A percentile compares a stretch with the other conserved stretches of the same genome.
Evolutionary conservation across 2,797 vertebrate species (phyloP).

Genomic region (Lacerta agilis): DNA sequence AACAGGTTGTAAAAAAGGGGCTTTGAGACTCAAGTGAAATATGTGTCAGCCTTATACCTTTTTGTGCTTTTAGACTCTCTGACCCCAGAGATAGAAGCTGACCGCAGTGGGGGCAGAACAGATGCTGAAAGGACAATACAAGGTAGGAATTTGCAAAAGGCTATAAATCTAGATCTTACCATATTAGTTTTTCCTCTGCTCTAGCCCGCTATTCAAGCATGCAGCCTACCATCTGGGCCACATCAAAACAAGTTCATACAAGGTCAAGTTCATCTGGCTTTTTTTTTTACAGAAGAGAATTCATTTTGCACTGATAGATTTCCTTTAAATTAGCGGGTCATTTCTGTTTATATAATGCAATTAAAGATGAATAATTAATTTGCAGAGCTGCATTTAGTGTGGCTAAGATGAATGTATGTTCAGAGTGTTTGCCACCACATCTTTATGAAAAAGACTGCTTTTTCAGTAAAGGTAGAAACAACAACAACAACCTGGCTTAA

Average conservation of each 20-base stretch:
- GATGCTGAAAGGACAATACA: constrained; percentile 99
- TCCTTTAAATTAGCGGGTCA: constrained; percentile 83
- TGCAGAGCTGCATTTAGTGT: constrained; percentile 62
- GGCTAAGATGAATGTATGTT: constrained; percentile 63
- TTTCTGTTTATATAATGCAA: constrained; percentile 79
- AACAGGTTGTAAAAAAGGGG: constrained; percentile 75
- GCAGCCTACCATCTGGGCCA: constrained; percentile 97
- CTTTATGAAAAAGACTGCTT: constrained; percentile 21
- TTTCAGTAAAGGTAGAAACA: constrained; percentile 35
- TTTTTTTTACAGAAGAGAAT: constrained; percentile 80
- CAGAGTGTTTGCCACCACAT: constrained; percentile 38
- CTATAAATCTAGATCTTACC: constrained; percentile 96
- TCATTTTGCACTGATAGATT: constrained; percentile 79
- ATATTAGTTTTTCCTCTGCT: constrained; percentile 93
- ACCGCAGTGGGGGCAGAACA: constrained; percentile 99
- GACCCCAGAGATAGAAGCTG: constrained; percentile 99
- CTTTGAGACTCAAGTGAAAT: constrained; percentile 79
- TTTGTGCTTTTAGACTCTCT: constrained; percentile 95
- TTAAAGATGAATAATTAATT: constrained; percentile 81
- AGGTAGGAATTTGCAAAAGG: constrained; percentile 98
- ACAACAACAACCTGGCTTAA: constrained; percentile 29
- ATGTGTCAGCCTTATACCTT: constrained; percentile 92
- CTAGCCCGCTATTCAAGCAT: constrained; percentile 96
- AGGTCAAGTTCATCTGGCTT: constrained; percentile 94
- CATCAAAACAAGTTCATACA: constrained; percentile 91